Evolutionary conservation across 2,113 vertebrate genomes (phyloP).

Genomic region (Prunella fulvescens): DNA sequence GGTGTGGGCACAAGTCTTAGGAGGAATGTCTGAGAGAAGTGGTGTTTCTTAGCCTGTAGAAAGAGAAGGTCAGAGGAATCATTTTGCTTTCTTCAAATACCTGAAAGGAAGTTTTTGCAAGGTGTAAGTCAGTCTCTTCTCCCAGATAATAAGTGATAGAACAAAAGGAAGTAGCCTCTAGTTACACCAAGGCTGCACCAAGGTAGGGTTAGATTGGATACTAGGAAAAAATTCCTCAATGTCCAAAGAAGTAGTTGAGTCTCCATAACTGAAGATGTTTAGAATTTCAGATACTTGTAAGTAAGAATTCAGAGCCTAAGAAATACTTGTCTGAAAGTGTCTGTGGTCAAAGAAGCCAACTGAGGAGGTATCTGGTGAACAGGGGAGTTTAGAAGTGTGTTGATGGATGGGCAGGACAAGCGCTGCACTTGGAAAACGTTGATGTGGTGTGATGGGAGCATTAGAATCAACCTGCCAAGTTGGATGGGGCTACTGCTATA

Average conservation of each 20-base stretch:
- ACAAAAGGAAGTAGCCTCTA: not conserved
- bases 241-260: not conserved
- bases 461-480: not conserved
- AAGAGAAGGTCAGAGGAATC: accelerated
- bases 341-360: not conserved
- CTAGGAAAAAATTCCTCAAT: not conserved
- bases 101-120: not conserved
- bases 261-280: not conserved
- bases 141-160: not conserved
- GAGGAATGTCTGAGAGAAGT: not conserved
- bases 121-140: not conserved
- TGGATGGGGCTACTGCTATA: not conserved
- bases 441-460: accelerated
- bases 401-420: not conserved
- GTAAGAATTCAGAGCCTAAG: not conserved
- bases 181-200: not conserved
- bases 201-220: not conserved
- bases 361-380: accelerated
- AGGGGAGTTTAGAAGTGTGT: not conserved
- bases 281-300: not conserved
- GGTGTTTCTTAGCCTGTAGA: not conserved
- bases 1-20: not conserved
- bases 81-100: not conserved
- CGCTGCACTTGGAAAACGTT: accelerated
- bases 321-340: not conserved